These are phyloP conservation scores for Strigamia maritima DNA, from an alignment of 2,888 invertebrate species.

Conservation along the genomic window DNA sequence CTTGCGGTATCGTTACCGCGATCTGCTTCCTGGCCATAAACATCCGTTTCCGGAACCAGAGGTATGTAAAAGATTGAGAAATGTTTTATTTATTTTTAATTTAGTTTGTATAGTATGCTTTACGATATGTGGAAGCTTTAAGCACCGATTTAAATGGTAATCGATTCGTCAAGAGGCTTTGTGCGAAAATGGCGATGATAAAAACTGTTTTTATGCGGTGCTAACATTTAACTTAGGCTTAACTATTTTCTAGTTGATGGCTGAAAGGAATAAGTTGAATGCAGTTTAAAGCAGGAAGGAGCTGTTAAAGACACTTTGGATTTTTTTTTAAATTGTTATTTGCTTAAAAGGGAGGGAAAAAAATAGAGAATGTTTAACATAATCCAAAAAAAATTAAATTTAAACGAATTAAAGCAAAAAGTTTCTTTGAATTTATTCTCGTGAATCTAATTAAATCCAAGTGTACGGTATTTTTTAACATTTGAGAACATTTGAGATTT, in stretches of 20 bases:
- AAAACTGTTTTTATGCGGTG: slow-evolving; percentile 15
- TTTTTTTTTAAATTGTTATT: background rate
- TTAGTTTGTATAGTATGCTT: background rate
- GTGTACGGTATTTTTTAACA: too few species aligned
- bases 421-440: too few species aligned
- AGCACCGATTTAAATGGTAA: slow-evolving; percentile 29
- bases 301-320: background rate
- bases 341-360: background rate
- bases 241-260: background rate
- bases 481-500: too few species aligned
- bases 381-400: background rate
- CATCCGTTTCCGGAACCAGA: slow-evolving; percentile 90
- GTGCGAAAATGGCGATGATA: background rate
- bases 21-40: slow-evolving; percentile 89
- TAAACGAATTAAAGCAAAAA: too few species aligned
- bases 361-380: background rate
- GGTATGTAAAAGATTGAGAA: slow-evolving; percentile 58
- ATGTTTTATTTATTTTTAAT: slow-evolving; percentile 33
- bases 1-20: slow-evolving; percentile 86
- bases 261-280: background rate
- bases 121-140: slow-evolving; percentile 1
- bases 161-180: slow-evolving; percentile 28
- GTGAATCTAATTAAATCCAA: too few species aligned
- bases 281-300: slow-evolving; percentile 3
- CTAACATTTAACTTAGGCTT: slow-evolving; percentile 16